These are phyloP conservation scores for Holothuria glaberrima DNA, from an alignment of 35 echinoderm and acorn worm species.

Conservation along the genomic window DNA sequence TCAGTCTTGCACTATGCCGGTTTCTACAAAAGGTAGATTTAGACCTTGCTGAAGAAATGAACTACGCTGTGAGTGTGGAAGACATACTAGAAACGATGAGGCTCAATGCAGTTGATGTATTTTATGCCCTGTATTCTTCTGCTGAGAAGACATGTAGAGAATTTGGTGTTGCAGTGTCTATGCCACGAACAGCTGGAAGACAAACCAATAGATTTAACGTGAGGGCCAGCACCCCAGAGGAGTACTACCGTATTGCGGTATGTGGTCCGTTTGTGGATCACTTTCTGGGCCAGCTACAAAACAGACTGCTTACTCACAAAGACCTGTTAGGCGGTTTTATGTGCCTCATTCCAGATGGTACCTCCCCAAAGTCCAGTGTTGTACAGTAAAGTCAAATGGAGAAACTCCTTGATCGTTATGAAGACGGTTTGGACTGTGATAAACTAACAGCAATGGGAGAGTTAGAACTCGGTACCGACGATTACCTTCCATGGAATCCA, in stretches of 20 bases:
- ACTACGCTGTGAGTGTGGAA: conserved; percentile 13
- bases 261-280: conserved; percentile 19
- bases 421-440: conserved; percentile 17
- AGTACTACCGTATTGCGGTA: conserved; percentile 15
- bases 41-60: conserved; percentile 9
- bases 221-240: conserved; percentile 7
- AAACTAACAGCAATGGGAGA: conserved; percentile 7
- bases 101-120: conserved; percentile 28
- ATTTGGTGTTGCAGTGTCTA: conserved; percentile 20
- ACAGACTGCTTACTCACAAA: conserved; percentile 33
- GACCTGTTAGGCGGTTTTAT: conserved; percentile 30
- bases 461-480: background rate
- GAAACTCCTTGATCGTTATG: conserved; percentile 15
- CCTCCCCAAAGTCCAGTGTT: background rate
- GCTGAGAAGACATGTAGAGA: conserved; percentile 34
- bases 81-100: conserved; percentile 27
- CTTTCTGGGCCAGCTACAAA: conserved; percentile 19
- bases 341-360: conserved; percentile 24
- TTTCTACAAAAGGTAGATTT: conserved; percentile 25
- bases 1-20: conserved; percentile 36
- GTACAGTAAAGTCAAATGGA: conserved; percentile 3
- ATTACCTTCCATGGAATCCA: background rate
- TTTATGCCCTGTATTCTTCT: conserved; percentile 10
- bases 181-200: conserved; percentile 41
- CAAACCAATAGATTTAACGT: conserved; percentile 43